These are phyloP conservation scores for Diarsia dahlii DNA, from an alignment of 2,888 invertebrate species.

Conservation along the genomic window DNA sequence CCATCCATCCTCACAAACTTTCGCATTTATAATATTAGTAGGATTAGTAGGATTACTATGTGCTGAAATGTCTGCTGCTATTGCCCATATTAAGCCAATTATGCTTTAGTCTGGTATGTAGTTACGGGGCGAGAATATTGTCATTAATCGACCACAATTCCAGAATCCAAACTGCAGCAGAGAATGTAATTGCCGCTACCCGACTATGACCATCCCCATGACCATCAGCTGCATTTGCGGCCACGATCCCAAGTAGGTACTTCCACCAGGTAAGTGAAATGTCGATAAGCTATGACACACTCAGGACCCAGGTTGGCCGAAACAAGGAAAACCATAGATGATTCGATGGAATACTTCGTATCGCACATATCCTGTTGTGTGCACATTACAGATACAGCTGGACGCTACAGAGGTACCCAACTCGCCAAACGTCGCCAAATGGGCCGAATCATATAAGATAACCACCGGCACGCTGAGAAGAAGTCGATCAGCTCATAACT, in stretches of 20 bases:
- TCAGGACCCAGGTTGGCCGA: background rate
- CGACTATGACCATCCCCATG: background rate
- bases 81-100: too few relatives aligned
- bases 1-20: too few relatives aligned
- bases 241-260: background rate
- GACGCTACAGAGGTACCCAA: background rate
- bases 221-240: background rate
- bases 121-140: background rate
- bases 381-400: background rate
- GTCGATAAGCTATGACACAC: background rate
- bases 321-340: background rate
- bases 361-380: background rate
- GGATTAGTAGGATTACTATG: too few relatives aligned
- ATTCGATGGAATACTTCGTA: background rate
- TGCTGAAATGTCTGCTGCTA: background rate
- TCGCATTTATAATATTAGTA: too few relatives aligned
- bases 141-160: background rate
- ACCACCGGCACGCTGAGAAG: background rate
- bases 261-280: background rate
- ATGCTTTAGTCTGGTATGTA: background rate
- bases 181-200: background rate
- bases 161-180: background rate
- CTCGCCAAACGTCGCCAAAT: background rate
- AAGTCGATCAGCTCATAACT: conserved; percentile 7
- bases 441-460: background rate